phyloP scores from a whole-genome alignment of 2,113 vertebrate genomes.

The Gobiocypris rarus region DNA sequence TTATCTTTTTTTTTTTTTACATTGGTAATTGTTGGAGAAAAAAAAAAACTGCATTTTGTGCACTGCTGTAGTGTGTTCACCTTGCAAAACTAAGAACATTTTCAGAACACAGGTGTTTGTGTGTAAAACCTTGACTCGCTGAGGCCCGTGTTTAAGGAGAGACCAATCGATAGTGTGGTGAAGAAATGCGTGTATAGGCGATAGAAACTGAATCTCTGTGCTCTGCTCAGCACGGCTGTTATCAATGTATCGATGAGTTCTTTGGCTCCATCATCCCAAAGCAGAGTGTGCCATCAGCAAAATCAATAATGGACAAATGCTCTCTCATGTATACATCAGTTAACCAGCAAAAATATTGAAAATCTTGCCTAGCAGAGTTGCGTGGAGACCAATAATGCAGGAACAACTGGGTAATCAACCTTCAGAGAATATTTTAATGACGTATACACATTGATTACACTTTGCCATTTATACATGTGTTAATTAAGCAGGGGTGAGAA shows the following conservation, averaged over 20 bases:
- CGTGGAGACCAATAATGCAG: neutral
- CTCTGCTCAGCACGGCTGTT: constrained; percentile 22
- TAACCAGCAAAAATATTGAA: constrained; percentile 19
- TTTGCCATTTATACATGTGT: neutral
- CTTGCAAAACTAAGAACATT: neutral
- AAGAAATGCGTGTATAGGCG: constrained; percentile 21
- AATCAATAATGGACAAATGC: constrained; percentile 48
- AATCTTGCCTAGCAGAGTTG: neutral
- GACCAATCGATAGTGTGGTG: constrained; percentile 57
- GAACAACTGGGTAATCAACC: neutral
- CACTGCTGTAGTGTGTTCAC: constrained; percentile 30
- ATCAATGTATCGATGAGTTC: constrained; percentile 40
- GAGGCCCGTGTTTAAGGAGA: constrained; percentile 54
- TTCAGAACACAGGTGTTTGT: constrained; percentile 11
- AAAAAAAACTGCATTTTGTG: too few species aligned
- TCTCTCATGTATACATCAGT: constrained; percentile 47
- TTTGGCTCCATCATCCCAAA: constrained; percentile 40
- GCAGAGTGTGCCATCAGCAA: constrained; percentile 33
- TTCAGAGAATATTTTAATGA: constrained; percentile 1
- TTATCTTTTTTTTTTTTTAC: too few species aligned
- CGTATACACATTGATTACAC: neutral
- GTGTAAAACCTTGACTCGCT: constrained; percentile 54
- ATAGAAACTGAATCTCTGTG: constrained; percentile 47
- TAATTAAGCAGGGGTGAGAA: neutral
- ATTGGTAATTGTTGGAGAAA: neutral